phyloP scores from a whole-genome alignment of 2,113 vertebrate species.

The Sardina pilchardus region DNA sequence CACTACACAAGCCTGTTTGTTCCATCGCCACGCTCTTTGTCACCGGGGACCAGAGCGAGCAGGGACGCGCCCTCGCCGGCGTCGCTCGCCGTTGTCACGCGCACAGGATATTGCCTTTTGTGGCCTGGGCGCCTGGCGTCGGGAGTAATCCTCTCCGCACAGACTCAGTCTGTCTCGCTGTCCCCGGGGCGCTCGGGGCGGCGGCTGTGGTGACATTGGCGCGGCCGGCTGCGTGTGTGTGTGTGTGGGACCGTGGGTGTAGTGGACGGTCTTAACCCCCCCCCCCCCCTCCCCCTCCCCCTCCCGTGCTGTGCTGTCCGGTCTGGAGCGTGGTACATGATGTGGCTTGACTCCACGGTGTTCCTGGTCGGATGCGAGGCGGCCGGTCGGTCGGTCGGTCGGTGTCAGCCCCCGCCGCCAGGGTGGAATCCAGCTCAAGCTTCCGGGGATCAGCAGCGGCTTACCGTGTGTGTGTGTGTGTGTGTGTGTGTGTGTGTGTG shows the following conservation, averaged over 20 bases:
- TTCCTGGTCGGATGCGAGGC: background rate
- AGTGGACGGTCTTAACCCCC: background rate
- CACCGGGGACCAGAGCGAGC: background rate
- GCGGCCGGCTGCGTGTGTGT: background rate
- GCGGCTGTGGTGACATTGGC: no score
- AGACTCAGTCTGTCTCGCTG: background rate
- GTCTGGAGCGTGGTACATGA: no score
- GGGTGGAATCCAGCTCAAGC: slow-evolving; percentile 22
- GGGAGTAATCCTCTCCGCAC: background rate
- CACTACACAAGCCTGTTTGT: slow-evolving; percentile 8
- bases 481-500: no score
- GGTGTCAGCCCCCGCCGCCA: no score
- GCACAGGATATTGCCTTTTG: background rate
- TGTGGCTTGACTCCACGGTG: background rate
- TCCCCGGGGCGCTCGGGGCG: no score
- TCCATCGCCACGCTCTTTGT: background rate
- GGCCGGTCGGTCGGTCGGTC: no score
- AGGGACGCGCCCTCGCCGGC: background rate
- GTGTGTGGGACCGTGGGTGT: background rate
- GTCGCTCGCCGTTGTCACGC: no score
- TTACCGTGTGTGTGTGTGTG: no score
- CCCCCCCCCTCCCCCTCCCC: fast-evolving
- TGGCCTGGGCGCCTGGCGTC: background rate
- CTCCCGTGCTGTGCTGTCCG: no score
- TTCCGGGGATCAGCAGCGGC: slow-evolving; percentile 26